These are phyloP conservation scores for Peromyscus melanophrys DNA, from an alignment of 2,797 vertebrate species.

Conservation along the genomic window DNA sequence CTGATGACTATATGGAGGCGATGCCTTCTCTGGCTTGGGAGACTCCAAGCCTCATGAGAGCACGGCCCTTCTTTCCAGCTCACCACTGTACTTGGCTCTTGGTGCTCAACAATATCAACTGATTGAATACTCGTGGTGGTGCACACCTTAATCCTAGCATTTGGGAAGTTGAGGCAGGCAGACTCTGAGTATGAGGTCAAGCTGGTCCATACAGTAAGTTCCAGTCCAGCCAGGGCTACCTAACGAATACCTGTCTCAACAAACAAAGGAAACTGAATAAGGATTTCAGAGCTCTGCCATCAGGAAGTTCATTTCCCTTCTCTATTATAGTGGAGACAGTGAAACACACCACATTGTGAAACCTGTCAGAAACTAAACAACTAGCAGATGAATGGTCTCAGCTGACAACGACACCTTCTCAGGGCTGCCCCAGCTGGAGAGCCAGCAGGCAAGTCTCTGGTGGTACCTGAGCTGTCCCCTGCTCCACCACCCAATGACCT, in stretches of 20 bases:
- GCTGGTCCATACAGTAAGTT: background rate
- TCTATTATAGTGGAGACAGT: background rate
- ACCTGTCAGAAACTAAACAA: background rate
- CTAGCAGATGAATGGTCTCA: background rate
- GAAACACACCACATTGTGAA: no score
- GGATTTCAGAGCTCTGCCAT: slow-evolving; percentile 5
- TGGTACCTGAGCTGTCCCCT: background rate
- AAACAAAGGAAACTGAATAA: background rate
- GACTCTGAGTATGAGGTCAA: background rate
- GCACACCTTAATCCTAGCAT: background rate
- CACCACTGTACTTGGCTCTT: background rate
- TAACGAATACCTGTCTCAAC: background rate
- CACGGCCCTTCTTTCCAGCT: slow-evolving; percentile 8
- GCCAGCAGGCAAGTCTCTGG: background rate
- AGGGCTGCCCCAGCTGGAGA: background rate
- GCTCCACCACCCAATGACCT: background rate
- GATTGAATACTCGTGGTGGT: background rate
- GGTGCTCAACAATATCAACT: background rate
- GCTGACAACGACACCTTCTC: background rate
- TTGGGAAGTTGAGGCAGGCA: background rate
- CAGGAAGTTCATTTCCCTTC: slow-evolving; percentile 24
- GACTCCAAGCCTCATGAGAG: background rate
- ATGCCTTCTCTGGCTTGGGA: background rate
- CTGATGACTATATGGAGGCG: background rate
- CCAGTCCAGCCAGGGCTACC: background rate